Base-by-base conservation (phyloP, 2,888 invertebrate species). In the Tridacna crocea region DNA sequence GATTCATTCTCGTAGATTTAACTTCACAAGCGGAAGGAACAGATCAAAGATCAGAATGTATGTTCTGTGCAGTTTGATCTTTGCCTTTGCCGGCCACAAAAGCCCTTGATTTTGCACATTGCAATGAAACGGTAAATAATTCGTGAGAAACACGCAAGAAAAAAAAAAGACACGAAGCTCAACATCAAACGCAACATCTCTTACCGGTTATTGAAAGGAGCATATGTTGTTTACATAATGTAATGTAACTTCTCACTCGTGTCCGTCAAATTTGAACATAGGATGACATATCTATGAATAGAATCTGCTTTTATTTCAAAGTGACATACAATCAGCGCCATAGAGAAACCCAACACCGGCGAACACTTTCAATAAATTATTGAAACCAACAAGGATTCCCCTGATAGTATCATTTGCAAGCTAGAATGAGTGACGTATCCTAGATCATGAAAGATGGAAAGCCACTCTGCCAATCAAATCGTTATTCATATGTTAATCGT, bases 351-450 rank as follows among this genome's bases (percentile, higher is more conserved):
- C 66, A 46, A 66, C 66, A 66, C 66, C 46, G 15, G 46, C 12
- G 27, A 66, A 66, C 66, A 66, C 47, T 66, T 46, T 66, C 66
- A 55, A 55, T 55, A 19, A 55, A 55, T 55, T 55, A 55, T 55
- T 55, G 55, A 55, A 55, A 55, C 2, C 55, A 55, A 55, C 55
- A 55, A 55, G 55, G 55, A 55, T 19, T 55, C 55, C 55, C 19
- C 55, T 19, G 55, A 55, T 55, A 55, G 19, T 15, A 55, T 55
- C 55, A 19, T 19, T 15, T 55, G 19, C 15, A 55, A 55, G 55
- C 55, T 19, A 2, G 55, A 36, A 19, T 55, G 55, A 55, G 55
- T 55, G 55, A 55, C 55, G 55, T 55, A 19, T 55, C 19, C 19
- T 3, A 55, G 55, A 55, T 55, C 55, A 55, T 19, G 55, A 55